These are phyloP conservation scores for Drosophila ezoana DNA, from an alignment of 2,888 invertebrate species.

Conservation along the genomic window DNA sequence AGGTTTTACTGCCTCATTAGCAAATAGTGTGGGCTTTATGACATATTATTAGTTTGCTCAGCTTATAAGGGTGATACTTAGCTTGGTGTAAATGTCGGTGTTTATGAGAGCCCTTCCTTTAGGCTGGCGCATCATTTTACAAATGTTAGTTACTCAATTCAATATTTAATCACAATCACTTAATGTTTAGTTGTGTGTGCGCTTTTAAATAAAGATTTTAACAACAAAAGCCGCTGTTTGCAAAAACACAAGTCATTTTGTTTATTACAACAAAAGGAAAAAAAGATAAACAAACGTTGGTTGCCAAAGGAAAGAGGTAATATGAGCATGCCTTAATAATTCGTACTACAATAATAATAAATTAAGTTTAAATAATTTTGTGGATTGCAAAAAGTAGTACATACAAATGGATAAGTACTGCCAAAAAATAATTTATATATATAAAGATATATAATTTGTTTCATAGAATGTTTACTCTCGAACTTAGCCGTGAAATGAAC, in stretches of 20 bases:
- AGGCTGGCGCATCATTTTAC: conserved; percentile 56
- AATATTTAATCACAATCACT: conserved; percentile 72
- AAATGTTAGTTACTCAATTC: conserved; percentile 70
- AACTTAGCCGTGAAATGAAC: conserved; percentile 49
- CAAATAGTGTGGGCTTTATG: conserved; percentile 64
- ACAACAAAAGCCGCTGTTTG: conserved; percentile 29
- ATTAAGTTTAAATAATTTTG: conserved; percentile 58
- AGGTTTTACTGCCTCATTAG: conserved; percentile 73
- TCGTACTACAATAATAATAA: conserved; percentile 53
- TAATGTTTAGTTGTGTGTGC: conserved; percentile 65
- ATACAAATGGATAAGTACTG: conserved; percentile 61
- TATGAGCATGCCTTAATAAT: conserved; percentile 49
- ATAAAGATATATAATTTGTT: conserved; percentile 14
- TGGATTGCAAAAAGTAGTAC: conserved; percentile 38
- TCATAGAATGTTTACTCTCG: conserved; percentile 45
- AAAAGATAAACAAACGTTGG: conserved; percentile 46
- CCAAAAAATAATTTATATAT: conserved; percentile 38
- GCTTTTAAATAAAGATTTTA: conserved; percentile 24
- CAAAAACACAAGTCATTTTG: conserved; percentile 40
- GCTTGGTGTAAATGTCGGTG: conserved; percentile 28
- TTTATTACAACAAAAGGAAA: conserved; percentile 59
- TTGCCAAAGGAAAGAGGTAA: conserved; percentile 37
- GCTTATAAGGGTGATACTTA: conserved; percentile 47
- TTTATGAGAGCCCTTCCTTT: conserved; percentile 5
- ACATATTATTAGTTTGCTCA: conserved; percentile 60